Base-by-base conservation (phyloP, 2,888 invertebrate species). In the Lomographa bimaculata region DNA sequence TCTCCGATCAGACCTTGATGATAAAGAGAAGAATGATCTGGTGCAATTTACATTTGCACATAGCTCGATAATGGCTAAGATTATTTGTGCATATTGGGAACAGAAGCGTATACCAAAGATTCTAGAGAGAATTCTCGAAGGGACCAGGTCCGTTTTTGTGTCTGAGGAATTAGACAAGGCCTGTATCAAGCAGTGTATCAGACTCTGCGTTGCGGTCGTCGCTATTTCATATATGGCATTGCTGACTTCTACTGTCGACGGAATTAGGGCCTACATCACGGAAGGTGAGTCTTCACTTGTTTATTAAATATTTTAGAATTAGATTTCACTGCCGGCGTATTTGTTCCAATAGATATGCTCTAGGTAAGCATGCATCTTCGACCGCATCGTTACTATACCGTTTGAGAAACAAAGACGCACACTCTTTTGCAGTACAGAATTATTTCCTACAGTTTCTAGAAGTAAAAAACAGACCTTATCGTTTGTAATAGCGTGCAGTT, bases 31-130 rank as follows among this genome's bases (percentile, higher is more conserved):
- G 26, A 72, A 64, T 3, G 77, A 79, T 26, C 20, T 72, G 3
- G 27, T 67, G 0, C 70, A 70, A 20, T 72, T 75, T 7, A 56
- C 46, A 2, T 49, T 76, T 1, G 80, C 67, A 0, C 75, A 78
- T 29, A 51, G 67, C 0, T 44, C 58, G 0, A 59, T 79, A 2
- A 46, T 26, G 8, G 46, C 45, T 0, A 82, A 82, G 44, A 64
- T 71, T 1, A 5, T 73, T 0, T 52, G 59, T 1, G 33, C 73
- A 4, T 66, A 68, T 6, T 32, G 68, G 0, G 60, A 67, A 17
- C 75, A 55, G 17, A 39, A 59, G 0, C 48, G 59, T 5, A 66
- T 79, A 1, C 58, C 38, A 9, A 30, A 47, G 0, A 51, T 78
- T 1, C 45, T 79, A 11, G 46, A 66, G 36, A 65, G 61, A 14